Conservation (phyloP, 1,140 invertebrate species). For the Apolygus lucorum region DNA sequence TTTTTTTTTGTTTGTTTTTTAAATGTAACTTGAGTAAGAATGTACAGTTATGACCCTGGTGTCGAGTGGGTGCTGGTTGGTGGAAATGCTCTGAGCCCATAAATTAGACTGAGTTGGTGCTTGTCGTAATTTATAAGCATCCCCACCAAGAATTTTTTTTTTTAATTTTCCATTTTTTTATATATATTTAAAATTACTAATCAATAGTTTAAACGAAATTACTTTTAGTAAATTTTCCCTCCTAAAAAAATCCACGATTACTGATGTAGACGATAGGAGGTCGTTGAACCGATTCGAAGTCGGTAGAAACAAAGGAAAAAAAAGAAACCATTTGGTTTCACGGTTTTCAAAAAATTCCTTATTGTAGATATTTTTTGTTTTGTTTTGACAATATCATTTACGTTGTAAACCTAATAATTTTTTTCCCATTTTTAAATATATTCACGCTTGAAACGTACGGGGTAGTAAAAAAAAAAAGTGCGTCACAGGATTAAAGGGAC, state of each 20-base stretch:
- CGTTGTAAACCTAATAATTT: constrained; percentile 6
- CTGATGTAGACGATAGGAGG: too few relatives aligned
- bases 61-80: neutral
- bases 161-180: neutral
- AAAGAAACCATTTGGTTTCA: constrained; percentile 1
- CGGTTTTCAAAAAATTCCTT: neutral
- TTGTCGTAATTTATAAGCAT: neutral
- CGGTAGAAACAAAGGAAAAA: neutral
- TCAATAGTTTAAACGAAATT: too few relatives aligned
- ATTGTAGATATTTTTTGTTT: constrained; percentile 8
- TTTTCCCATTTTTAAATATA: too few relatives aligned
- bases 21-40: constrained; percentile 20
- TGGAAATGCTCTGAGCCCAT: constrained; percentile 23
- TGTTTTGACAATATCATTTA: neutral
- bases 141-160: neutral
- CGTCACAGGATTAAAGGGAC: too few relatives aligned
- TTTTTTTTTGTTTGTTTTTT: constrained; percentile 10
- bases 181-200: neutral
- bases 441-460: too few relatives aligned
- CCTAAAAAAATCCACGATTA: too few relatives aligned
- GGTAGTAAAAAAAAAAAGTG: too few relatives aligned
- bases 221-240: too few relatives aligned
- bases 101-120: neutral
- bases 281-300: too few relatives aligned
- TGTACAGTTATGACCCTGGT: constrained; percentile 19